Percentiles rank a stretch among this genome's conserved stretches.
Evolutionary conservation across 2,888 invertebrate species (phyloP).

Genomic region (Acanthoscelides obtectus): DNA sequence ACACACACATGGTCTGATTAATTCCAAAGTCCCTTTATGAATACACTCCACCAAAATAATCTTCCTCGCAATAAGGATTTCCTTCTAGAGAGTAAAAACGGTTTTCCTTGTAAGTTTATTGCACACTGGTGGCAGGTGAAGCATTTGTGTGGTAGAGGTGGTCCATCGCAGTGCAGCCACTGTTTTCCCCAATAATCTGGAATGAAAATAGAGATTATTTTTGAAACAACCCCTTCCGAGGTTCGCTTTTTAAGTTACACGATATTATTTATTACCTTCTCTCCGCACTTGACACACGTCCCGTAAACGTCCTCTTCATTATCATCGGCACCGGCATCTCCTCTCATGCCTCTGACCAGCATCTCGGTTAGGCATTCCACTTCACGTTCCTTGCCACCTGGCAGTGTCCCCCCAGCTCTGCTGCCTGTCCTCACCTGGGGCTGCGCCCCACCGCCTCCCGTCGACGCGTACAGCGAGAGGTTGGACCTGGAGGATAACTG

Average conservation of each 20-base stretch:
- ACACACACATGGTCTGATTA: too few species aligned
- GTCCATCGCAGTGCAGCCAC: conserved; percentile 97
- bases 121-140: conserved; percentile 90
- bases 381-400: conserved; percentile 64
- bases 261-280: conserved; percentile 74
- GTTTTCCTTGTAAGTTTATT: conserved; percentile 84
- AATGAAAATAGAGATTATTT: too few species aligned
- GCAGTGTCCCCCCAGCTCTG: conserved; percentile 35
- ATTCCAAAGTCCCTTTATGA: too few species aligned
- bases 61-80: conserved; percentile 92
- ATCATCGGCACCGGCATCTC: conserved; percentile 49
- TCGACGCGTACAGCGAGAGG: conserved; percentile 59
- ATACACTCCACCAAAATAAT: too few species aligned
- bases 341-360: conserved; percentile 77
- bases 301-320: conserved; percentile 53
- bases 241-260: too few species aligned
- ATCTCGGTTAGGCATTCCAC: conserved; percentile 87
- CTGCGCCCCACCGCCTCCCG: conserved; percentile 35
- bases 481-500: conserved; percentile 63
- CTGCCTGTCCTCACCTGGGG: conserved; percentile 23
- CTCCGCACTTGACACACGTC: conserved; percentile 87
- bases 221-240: too few species aligned
- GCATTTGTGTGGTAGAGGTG: conserved; percentile 92
- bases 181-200: conserved; percentile 79
- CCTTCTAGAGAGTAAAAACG: conserved; percentile 95